phyloP scores from a whole-genome alignment of 2,888 invertebrate species.

The Trissonchulus latispiculum region DNA sequence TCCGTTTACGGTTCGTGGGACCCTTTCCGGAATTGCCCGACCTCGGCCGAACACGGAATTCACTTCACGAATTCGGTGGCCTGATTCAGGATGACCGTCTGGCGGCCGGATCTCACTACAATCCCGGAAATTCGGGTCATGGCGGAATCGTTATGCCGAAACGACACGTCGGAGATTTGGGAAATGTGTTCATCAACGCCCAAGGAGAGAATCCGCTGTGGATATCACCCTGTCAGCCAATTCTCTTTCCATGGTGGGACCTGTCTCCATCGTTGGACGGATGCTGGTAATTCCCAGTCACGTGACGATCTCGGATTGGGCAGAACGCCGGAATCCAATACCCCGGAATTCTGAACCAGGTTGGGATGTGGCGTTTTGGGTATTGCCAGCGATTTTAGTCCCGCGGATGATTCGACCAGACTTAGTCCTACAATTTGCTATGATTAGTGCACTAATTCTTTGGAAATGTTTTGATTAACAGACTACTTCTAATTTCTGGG shows the following conservation, averaged over 20 bases:
- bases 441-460: no score
- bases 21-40: neutral
- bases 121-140: neutral
- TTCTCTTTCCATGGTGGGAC: constrained; percentile 2
- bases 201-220: neutral
- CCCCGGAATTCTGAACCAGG: neutral
- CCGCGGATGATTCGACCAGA: neutral
- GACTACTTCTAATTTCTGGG: no score
- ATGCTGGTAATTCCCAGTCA: neutral
- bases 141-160: neutral
- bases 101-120: neutral
- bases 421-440: no score
- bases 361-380: constrained; percentile 11
- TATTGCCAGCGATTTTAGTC: constrained; percentile 7
- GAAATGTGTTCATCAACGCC: neutral
- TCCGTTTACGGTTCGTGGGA: neutral
- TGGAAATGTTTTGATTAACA: no score
- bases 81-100: neutral
- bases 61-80: neutral
- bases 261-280: constrained; percentile 4
- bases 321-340: neutral
- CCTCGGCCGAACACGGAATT: neutral
- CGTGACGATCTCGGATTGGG: neutral
- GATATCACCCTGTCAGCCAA: neutral
- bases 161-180: neutral